Conservation (phyloP, 2,888 invertebrate species). For the Phaonia tiefii region DNA sequence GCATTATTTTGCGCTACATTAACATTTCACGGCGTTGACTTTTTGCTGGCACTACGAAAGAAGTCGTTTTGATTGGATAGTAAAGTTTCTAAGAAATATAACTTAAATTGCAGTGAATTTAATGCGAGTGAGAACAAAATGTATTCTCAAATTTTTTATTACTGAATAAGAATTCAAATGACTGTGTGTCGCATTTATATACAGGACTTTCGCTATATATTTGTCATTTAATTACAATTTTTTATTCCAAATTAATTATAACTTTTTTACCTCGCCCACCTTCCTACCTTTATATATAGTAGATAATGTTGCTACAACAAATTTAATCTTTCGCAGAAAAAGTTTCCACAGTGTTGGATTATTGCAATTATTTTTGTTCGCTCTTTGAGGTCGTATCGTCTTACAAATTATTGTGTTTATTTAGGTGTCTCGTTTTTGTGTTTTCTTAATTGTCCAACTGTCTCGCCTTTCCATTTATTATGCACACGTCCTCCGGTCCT, state of each 20-base stretch:
- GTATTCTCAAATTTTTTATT: too few relatives aligned
- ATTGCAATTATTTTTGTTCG: too few relatives aligned
- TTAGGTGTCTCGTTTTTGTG: conserved; percentile 21
- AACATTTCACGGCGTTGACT: neutral
- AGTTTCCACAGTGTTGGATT: too few relatives aligned
- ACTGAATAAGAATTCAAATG: too few relatives aligned
- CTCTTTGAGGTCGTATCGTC: neutral
- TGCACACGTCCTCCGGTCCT: neutral
- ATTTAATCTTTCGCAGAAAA: too few relatives aligned
- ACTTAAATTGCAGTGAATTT: neutral
- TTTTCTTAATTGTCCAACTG: conserved; percentile 25
- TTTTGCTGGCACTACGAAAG: neutral
- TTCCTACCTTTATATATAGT: too few relatives aligned
- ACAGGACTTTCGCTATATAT: neutral
- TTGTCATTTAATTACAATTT: neutral
- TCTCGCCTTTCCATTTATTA: conserved; percentile 22
- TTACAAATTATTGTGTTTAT: conserved; percentile 19
- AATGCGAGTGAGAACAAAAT: neutral
- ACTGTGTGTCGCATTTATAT: too few relatives aligned
- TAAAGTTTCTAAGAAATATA: neutral
- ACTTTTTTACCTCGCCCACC: neutral
- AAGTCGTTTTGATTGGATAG: neutral
- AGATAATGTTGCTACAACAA: too few relatives aligned
- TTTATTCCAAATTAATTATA: neutral
- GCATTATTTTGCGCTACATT: conserved; percentile 4